Conservation (phyloP, 2,888 invertebrate species). For the Seladonia tumulorum region DNA sequence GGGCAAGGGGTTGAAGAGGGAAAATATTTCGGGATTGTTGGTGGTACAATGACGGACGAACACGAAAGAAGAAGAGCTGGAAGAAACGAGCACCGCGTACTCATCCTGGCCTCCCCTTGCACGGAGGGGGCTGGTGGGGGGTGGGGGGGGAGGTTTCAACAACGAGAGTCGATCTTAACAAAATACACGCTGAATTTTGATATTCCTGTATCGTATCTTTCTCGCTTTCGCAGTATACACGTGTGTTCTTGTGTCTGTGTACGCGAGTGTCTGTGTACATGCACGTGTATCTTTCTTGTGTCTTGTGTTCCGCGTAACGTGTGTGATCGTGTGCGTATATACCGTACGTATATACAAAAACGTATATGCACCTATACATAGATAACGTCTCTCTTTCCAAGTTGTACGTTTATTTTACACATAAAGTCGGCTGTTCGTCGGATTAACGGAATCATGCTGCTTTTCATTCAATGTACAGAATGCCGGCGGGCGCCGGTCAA, state of each 20-base stretch:
- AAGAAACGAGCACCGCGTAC: slow-evolving; percentile 18
- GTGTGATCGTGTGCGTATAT: slow-evolving; percentile 54
- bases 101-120: slow-evolving; percentile 13
- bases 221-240: slow-evolving; percentile 23
- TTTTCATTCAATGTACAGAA: slow-evolving; percentile 23
- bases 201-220: slow-evolving; percentile 9
- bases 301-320: neutral
- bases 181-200: slow-evolving; percentile 21
- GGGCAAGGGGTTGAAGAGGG: neutral
- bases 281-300: neutral
- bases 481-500: slow-evolving; percentile 8
- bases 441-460: slow-evolving; percentile 34
- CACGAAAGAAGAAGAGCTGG: slow-evolving; percentile 18
- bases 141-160: slow-evolving; percentile 9
- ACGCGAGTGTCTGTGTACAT: neutral
- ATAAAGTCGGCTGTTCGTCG: slow-evolving; percentile 74
- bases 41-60: neutral
- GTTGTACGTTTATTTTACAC: slow-evolving; percentile 79
- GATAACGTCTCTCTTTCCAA: slow-evolving; percentile 63
- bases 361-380: slow-evolving; percentile 67
- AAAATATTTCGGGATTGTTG: neutral
- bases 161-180: slow-evolving; percentile 9
- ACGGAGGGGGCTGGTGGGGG: neutral
- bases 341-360: slow-evolving; percentile 62
- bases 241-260: neutral